These are phyloP conservation scores for Brachionus rubens DNA, from an alignment of 1,140 invertebrate species.

Conservation along the genomic window DNA sequence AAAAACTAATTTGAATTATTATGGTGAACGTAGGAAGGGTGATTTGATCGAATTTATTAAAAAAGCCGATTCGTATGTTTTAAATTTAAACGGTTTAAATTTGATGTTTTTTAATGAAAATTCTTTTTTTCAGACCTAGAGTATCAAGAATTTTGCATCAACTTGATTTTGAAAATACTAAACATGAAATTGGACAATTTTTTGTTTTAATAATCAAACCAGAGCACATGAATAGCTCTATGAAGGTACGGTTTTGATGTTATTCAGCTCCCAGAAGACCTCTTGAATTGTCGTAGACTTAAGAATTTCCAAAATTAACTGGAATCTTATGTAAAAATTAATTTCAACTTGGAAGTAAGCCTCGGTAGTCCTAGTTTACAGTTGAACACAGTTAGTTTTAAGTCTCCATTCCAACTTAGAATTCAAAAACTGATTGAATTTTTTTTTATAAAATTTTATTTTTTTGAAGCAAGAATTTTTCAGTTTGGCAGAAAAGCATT, in stretches of 20 bases:
- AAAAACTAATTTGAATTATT: background rate
- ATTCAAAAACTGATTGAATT: no score
- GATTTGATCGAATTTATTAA: slow-evolving; percentile 44
- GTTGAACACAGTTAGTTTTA: no score
- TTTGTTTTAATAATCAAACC: slow-evolving; percentile 30
- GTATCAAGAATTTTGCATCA: slow-evolving; percentile 5
- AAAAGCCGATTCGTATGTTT: background rate
- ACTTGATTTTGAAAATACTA: slow-evolving; percentile 44
- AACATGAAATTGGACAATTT: slow-evolving; percentile 16
- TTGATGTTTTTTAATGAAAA: background rate
- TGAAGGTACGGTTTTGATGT: background rate
- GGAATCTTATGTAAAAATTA: background rate
- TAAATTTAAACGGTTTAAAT: background rate
- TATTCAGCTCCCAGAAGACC: no score
- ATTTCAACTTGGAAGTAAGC: no score
- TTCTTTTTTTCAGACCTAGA: background rate
- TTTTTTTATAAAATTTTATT: background rate
- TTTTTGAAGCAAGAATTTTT: slow-evolving; percentile 24
- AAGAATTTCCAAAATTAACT: no score
- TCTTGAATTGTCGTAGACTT: no score
- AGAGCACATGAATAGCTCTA: background rate
- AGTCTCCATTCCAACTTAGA: no score
- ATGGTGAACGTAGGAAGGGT: slow-evolving; percentile 20
- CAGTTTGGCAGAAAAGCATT: slow-evolving; percentile 34
- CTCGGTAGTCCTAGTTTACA: no score